Conservation (phyloP, 2,113 vertebrate species). For the Murina feae region DNA sequence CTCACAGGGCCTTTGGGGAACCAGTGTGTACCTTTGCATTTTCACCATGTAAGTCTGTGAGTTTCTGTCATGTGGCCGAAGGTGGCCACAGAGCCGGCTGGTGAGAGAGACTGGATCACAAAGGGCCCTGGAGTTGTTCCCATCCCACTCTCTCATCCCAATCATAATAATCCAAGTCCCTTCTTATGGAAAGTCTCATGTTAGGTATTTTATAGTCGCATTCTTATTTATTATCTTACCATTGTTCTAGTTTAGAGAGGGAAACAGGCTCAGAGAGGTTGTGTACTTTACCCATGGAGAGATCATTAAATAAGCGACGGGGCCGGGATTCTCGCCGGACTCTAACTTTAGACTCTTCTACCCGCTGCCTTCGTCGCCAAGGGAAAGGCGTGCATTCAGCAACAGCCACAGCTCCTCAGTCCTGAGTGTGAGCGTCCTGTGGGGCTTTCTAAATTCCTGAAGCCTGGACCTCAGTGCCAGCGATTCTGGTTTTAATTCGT, state of each 20-base stretch:
- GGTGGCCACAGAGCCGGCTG: neutral
- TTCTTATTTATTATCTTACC: neutral
- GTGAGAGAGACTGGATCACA: neutral
- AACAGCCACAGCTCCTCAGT: neutral
- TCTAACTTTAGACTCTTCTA: neutral
- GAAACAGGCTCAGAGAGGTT: neutral
- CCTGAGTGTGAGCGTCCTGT: neutral
- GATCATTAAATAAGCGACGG: neutral
- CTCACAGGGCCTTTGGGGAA: neutral
- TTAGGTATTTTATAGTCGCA: neutral
- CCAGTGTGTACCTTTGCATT: neutral
- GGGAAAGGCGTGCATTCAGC: no score
- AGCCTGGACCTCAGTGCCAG: neutral
- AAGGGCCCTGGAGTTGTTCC: neutral
- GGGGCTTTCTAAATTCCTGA: neutral
- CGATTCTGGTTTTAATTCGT: neutral
- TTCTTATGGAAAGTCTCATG: neutral
- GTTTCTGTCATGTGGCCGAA: neutral
- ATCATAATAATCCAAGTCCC: neutral
- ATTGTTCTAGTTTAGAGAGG: neutral
- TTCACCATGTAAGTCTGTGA: neutral
- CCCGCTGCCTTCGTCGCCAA: neutral
- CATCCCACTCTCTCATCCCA: neutral
- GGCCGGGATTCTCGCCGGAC: neutral
- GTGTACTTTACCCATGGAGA: neutral